phyloP scores from a whole-genome alignment of 2,888 invertebrate species.

The Xanthia togata region DNA sequence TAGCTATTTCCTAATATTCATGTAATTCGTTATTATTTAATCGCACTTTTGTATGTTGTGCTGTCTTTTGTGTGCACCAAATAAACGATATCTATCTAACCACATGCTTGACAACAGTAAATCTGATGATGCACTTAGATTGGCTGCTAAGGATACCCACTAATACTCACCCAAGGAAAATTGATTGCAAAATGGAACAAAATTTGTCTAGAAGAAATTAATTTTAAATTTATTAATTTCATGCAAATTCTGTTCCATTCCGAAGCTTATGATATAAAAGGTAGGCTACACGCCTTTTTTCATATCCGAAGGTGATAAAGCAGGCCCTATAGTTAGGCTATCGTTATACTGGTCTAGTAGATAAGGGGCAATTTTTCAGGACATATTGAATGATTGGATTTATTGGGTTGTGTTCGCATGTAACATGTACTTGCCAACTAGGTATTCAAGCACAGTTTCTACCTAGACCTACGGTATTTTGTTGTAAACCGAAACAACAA shows the following conservation, averaged over 20 bases:
- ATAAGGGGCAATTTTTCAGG: not conserved
- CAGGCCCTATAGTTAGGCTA: not conserved
- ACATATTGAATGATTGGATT: not conserved
- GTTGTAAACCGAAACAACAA: not conserved
- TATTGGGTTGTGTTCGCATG: not conserved
- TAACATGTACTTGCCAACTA: not conserved
- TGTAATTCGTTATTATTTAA: no score
- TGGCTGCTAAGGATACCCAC: no score
- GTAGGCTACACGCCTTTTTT: not conserved
- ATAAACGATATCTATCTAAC: no score
- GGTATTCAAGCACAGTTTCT: not conserved
- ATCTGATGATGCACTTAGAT: no score
- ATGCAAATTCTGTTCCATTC: not conserved
- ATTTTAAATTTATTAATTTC: not conserved
- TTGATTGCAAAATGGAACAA: not conserved
- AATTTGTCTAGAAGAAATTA: not conserved
- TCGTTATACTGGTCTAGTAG: not conserved
- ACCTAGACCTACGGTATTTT: not conserved
- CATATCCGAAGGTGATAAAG: not conserved
- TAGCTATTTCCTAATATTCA: no score
- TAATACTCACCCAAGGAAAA: not conserved
- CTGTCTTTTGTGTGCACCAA: no score
- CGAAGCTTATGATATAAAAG: not conserved
- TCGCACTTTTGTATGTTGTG: no score
- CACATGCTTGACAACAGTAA: no score